Evolutionary conservation across 2,888 invertebrate species (phyloP), one percentile per base, ranked within the genome.

Genomic region (Apamea crenata): DNA sequence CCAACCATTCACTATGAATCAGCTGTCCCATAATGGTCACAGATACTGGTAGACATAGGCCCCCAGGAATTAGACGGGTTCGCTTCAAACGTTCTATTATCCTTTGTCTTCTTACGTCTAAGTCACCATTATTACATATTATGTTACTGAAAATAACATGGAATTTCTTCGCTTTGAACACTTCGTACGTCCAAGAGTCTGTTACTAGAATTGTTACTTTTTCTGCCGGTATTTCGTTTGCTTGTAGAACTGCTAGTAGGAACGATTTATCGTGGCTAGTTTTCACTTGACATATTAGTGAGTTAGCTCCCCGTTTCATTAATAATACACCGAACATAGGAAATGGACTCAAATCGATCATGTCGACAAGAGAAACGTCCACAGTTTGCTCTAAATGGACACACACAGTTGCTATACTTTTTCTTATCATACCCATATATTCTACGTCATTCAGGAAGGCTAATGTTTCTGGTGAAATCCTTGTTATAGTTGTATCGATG

Each of bases 291-390:
- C 94, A 95, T 77, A 93, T 93, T 32, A 96, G 91, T 0, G 86
- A 90, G 82, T 93, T 89, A 10, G 89, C 85, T 65, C 95, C 94
- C 61, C 93, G 92, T 87, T 95, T 95, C 63, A 97, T 92, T 87
- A 97, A 87, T 66, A 95, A 91, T 67, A 97, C 89, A 2, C 97
- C 97, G 75, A 97, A 94, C 56, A 97, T 85, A 1, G 97, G 97
- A 90, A 97, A 97, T 5, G 96, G 95, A 87, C 95, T 95, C 47
- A 96, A 92, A 90, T 97, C 97, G 53, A 97, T 91, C 67, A 97
- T 91, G 78, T 91, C 86, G 0, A 86, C 59, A 1, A 53, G 2
- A 21, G 81, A 80, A 6, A 88, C 12, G 18, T 63, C 36, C 1
- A 79, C 68, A 25, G 32, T 82, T 67, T 88, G 88, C 8, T 80